Base-by-base conservation (phyloP, 30 jellyfish, hydroid and myxozoan species). In the Cassiopea andromeda region DNA sequence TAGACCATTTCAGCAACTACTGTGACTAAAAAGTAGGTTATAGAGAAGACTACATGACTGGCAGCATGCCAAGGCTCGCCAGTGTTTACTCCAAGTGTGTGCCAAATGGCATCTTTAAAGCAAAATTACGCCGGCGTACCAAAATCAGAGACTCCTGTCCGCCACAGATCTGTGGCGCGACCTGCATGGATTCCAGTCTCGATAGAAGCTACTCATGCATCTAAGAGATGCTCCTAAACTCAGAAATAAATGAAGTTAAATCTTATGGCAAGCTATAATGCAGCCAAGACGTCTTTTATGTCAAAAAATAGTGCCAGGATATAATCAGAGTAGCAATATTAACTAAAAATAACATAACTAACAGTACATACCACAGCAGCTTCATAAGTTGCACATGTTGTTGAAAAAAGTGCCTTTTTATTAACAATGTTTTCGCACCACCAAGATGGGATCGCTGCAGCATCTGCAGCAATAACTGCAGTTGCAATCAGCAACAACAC, bases 291-390 rank as follows among this genome's bases (percentile, higher is more conserved):
- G 14, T 58, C 13, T 58, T 7, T 58, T 14, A 7, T 58, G 68
- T 6, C 68, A 6, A 58, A 6, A 7, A 7, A 58, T 58, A 6
- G 8, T 6, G 14, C 8, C 68, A 14, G 13, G 8, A 58, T 58
- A 6, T 58, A 7, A 14, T 14, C 68, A 58, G 14, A 58, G 8
- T 6, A 7, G 13, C 8, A 6, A 6, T 6, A 14, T 14, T 14
- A 7, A 58, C 68, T 6, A 6, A 7, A 7, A 58, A 58, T 14
- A 16, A 64, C 19, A 9, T 5, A 64, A 14, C 6, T 5, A 9
- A 4, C 27, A 7, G 1, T 16, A 80, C 96, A 69, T 73, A 89
- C 96, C 81, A 80, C 96, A 15, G 96, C 96, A 8, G 96, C 89
- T 44, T 82, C 80, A 64, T 89, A 89, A 2, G 96, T 82, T 13